phyloP scores from a whole-genome alignment of 2,888 invertebrate genomes.

The Nemurella pictetii region DNA sequence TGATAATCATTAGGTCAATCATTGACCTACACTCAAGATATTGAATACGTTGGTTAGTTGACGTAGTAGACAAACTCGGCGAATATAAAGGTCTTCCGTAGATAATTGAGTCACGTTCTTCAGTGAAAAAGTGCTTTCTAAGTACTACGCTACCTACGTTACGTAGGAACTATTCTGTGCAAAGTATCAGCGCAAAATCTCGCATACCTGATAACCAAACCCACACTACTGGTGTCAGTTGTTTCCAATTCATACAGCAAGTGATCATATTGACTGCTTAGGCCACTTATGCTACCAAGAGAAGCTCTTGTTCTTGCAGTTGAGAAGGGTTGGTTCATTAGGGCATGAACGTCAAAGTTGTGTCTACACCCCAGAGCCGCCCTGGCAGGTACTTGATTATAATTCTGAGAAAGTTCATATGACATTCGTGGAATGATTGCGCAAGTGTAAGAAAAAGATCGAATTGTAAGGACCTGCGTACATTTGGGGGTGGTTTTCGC shows the following conservation, averaged over 20 bases:
- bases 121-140: background rate
- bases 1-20: background rate
- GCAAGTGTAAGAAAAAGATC: slow-evolving; percentile 21
- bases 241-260: slow-evolving; percentile 55
- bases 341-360: background rate
- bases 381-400: background rate
- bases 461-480: slow-evolving; percentile 38
- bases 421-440: slow-evolving; percentile 4
- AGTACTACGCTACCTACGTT: background rate
- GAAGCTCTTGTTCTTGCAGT: slow-evolving; percentile 35
- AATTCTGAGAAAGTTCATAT: background rate
- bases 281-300: slow-evolving; percentile 34
- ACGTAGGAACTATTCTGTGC: background rate
- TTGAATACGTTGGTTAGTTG: background rate
- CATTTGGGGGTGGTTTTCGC: slow-evolving; percentile 24
- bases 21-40: background rate
- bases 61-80: background rate
- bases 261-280: slow-evolving; percentile 52
- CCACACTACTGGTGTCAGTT: slow-evolving; percentile 53
- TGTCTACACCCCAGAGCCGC: background rate
- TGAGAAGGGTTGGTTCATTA: background rate
- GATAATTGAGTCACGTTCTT: background rate
- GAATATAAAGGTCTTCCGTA: background rate
- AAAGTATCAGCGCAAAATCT: background rate
- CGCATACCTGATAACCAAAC: slow-evolving; percentile 54